Conservation (phyloP, 2,888 invertebrate species). For the Aphrophora alni region DNA sequence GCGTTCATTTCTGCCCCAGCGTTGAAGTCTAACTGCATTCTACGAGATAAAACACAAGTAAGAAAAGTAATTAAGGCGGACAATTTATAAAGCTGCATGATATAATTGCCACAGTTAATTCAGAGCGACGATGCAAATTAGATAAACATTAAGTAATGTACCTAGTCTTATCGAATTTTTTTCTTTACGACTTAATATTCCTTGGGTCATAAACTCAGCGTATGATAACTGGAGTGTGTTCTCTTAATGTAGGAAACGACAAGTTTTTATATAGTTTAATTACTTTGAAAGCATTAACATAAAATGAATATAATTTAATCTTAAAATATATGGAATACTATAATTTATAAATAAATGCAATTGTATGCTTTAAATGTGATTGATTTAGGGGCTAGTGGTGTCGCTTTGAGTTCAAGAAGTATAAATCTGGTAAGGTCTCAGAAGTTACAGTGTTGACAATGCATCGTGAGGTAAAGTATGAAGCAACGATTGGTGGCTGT, state of each 20-base stretch:
- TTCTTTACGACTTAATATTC: conserved; percentile 2
- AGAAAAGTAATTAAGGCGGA: background rate
- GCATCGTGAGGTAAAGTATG: too few species aligned
- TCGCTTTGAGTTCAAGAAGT: too few species aligned
- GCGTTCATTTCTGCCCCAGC: background rate
- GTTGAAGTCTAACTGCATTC: background rate
- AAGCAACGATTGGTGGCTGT: too few species aligned
- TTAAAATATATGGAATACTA: too few species aligned
- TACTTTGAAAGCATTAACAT: too few species aligned
- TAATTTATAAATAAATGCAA: too few species aligned
- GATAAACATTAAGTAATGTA: background rate
- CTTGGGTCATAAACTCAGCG: background rate
- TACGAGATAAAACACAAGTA: background rate
- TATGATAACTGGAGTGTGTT: background rate
- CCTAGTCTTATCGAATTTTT: background rate
- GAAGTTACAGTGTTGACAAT: too few species aligned
- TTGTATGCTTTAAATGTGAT: too few species aligned
- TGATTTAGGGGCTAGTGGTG: too few species aligned
- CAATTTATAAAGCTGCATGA: background rate
- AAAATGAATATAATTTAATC: too few species aligned
- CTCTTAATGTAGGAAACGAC: background rate
- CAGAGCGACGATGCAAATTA: background rate
- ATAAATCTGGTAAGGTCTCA: too few species aligned
- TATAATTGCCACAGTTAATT: background rate
- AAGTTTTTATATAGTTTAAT: too few species aligned